These are phyloP conservation scores for Scaptomyza polygonia DNA, from an alignment of 2,888 invertebrate species.

Conservation along the genomic window DNA sequence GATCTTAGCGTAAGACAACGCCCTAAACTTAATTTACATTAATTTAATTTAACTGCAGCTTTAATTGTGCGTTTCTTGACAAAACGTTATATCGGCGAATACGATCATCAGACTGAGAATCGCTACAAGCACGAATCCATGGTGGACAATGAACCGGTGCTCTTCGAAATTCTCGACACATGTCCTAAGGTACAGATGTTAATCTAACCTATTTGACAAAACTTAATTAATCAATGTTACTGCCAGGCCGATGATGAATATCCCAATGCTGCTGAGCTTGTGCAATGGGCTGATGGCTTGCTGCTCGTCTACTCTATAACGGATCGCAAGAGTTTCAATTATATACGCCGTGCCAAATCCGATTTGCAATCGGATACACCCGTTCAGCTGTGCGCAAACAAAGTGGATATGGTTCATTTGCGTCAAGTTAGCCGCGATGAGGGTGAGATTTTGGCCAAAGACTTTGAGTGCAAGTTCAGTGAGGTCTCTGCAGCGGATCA, in stretches of 20 bases:
- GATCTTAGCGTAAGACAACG: constrained; percentile 35
- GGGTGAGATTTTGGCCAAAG: constrained; percentile 94
- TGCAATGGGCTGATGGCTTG: constrained; percentile 96
- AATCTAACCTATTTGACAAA: no score
- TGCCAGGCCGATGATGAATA: constrained; percentile 89
- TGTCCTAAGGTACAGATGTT: constrained; percentile 86
- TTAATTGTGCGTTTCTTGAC: constrained; percentile 95
- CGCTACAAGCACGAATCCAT: constrained; percentile 95
- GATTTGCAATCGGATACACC: constrained; percentile 90
- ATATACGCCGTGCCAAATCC: constrained; percentile 90
- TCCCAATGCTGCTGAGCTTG: constrained; percentile 88
- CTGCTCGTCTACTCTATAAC: constrained; percentile 95
- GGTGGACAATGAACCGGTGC: constrained; percentile 94
- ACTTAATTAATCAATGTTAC: neutral
- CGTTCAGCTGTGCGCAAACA: constrained; percentile 94
- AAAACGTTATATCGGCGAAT: constrained; percentile 97
- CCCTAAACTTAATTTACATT: constrained; percentile 47
- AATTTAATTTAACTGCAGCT: constrained; percentile 86
- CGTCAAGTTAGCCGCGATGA: constrained; percentile 94
- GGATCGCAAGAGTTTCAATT: constrained; percentile 93
- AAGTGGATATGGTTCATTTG: constrained; percentile 95
- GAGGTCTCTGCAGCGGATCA: constrained; percentile 96
- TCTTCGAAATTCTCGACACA: constrained; percentile 96
- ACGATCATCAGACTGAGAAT: constrained; percentile 96
- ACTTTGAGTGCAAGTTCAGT: constrained; percentile 94